Evolutionary conservation across 2,888 invertebrate species (phyloP).

Genomic region (Meghimatium bilineatum): DNA sequence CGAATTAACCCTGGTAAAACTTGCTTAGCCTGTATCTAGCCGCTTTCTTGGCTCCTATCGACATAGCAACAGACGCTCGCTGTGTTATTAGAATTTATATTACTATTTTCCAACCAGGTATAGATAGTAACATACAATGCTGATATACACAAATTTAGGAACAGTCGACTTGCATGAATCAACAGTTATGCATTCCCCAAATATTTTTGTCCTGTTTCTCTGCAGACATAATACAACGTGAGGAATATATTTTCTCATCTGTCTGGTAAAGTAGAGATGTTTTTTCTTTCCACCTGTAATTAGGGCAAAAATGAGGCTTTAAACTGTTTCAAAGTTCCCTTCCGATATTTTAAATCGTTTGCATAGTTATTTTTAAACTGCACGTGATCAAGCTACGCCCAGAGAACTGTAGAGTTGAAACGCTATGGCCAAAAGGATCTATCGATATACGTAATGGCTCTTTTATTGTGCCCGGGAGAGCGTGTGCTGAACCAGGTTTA

Average conservation of each 20-base stretch:
- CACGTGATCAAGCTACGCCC: not conserved
- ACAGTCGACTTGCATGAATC: too few relatives aligned
- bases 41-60: too few relatives aligned
- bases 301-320: not conserved
- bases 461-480: not conserved
- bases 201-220: not conserved
- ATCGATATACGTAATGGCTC: not conserved
- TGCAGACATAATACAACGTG: too few relatives aligned
- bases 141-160: not conserved
- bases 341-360: constrained; percentile 14
- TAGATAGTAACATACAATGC: not conserved
- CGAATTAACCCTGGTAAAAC: too few relatives aligned
- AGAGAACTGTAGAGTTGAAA: not conserved
- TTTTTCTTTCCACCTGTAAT: not conserved
- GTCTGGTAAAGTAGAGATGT: not conserved
- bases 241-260: not conserved
- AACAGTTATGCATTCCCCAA: not conserved
- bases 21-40: too few relatives aligned
- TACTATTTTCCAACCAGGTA: too few relatives aligned
- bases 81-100: too few relatives aligned
- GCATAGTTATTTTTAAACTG: not conserved
- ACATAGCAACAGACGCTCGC: too few relatives aligned
- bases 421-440: not conserved
- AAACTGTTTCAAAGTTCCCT: constrained; percentile 1
- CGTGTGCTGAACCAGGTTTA: too few relatives aligned